A percentile compares a stretch with the other conserved stretches of the same genome.
Evolutionary conservation across 2,888 invertebrate genomes (phyloP).

Genomic region (Adineta ricciae): DNA sequence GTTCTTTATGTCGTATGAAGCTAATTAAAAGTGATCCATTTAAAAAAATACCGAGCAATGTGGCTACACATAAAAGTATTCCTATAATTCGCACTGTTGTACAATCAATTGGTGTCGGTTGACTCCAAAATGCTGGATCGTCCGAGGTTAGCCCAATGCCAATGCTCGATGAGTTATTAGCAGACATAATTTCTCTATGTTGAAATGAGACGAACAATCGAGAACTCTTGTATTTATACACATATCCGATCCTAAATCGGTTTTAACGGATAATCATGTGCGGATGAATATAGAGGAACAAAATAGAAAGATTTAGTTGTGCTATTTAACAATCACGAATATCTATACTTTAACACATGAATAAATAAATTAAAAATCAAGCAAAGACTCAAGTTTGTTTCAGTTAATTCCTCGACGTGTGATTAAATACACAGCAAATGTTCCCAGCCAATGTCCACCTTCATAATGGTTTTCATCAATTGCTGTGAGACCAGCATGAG

Average conservation of each 20-base stretch:
- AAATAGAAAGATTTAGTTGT: too few relatives aligned
- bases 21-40: neutral
- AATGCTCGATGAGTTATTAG: neutral
- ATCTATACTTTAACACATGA: too few relatives aligned
- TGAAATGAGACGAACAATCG: too few relatives aligned
- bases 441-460: slow-evolving; percentile 7
- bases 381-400: too few relatives aligned
- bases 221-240: too few relatives aligned
- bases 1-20: neutral
- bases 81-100: neutral
- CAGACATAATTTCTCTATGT: neutral
- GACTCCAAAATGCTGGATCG: neutral
- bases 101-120: neutral
- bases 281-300: too few relatives aligned
- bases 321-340: too few relatives aligned
- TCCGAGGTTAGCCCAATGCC: neutral
- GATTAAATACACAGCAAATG: neutral
- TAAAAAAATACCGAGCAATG: neutral
- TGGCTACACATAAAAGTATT: neutral
- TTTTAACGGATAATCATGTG: too few relatives aligned
- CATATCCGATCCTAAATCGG: too few relatives aligned
- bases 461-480: neutral
- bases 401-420: neutral
- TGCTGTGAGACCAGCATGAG: neutral
- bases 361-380: too few relatives aligned